Base-by-base conservation (phyloP, 1,140 invertebrate genomes). In the Penaeus indicus region DNA sequence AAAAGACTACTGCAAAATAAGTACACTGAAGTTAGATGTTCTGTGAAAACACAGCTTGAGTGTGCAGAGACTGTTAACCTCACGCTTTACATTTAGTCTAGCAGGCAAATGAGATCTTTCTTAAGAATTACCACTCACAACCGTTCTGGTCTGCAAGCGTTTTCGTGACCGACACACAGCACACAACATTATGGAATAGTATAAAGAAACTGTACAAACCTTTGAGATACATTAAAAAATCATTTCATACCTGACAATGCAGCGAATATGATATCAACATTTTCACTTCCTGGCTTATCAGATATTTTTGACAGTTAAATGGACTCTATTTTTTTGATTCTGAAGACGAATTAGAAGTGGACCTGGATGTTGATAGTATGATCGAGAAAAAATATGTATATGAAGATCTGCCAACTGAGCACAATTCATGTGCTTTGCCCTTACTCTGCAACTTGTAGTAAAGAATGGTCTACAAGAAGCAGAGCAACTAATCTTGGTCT, bases 141-240 rank as follows among this genome's bases (percentile, higher is more conserved):
- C 63, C 63, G 63, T 67, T 67, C 63, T 67, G 63, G n/a, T 21
- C 63, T 67, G 63, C 63, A 67, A 67, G 63, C 63, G 63, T n/a
- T 64, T 64, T n/a, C n/a, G n/a, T n/a, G n/a, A n/a, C n/a, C n/a
- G n/a, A n/a, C n/a, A n/a, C n/a, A n/a, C n/a, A n/a, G n/a, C 63
- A 64, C 63, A 64, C 63, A 64, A 64, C 63, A 16, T 64, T 64
- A 64, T 64, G 63, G n/a, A 64, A 64, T 16, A 64, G n/a, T 64
- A 64, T 64, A n/a, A 64, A 64, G n/a, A 64, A 64, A n/a, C n/a
- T n/a, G n/a, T n/a, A n/a, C n/a, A n/a, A n/a, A n/a, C n/a, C 32
- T 32, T 32, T 32, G 2, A 32, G 32, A 32, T 32, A 32, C 32
- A 32, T 32, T 32, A 32, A 32, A 32, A 32, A 32, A 32, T 32